phyloP scores from a whole-genome alignment of 2,888 invertebrate species.

The Neoaliturus tenellus region DNA sequence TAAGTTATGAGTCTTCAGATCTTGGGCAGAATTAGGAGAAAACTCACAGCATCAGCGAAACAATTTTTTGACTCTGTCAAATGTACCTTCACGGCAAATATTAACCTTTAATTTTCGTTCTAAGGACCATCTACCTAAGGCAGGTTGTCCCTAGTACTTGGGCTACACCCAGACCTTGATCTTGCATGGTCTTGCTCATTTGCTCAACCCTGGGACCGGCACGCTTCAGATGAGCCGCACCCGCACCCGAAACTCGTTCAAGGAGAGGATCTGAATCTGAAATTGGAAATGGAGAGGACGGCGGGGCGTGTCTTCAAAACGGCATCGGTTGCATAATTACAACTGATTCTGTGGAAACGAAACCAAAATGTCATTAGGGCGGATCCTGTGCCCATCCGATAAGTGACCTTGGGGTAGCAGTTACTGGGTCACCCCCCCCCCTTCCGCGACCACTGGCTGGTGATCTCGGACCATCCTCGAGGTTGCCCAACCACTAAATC shows the following conservation, averaged over 20 bases:
- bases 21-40: too few species aligned
- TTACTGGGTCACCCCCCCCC: background rate
- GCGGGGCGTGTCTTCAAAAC: conserved; percentile 6
- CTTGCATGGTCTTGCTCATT: background rate
- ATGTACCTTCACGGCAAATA: too few species aligned
- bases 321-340: conserved; percentile 27
- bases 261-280: background rate
- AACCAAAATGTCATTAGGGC: conserved; percentile 38
- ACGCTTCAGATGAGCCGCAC: background rate
- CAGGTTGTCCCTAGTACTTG: background rate
- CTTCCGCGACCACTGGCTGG: background rate
- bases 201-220: background rate
- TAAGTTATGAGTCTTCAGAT: too few species aligned
- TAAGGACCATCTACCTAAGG: too few species aligned
- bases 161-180: too few species aligned
- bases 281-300: background rate
- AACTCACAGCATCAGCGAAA: too few species aligned
- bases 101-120: too few species aligned
- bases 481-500: background rate
- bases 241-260: conserved; percentile 16
- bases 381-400: background rate
- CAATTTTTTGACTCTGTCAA: too few species aligned
- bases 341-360: conserved; percentile 13
- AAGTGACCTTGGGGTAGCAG: background rate
- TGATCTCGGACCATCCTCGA: too few species aligned